Evolutionary conservation across 2,888 invertebrate species (phyloP).

Genomic region (Cataglyphis rosenhaueri): DNA sequence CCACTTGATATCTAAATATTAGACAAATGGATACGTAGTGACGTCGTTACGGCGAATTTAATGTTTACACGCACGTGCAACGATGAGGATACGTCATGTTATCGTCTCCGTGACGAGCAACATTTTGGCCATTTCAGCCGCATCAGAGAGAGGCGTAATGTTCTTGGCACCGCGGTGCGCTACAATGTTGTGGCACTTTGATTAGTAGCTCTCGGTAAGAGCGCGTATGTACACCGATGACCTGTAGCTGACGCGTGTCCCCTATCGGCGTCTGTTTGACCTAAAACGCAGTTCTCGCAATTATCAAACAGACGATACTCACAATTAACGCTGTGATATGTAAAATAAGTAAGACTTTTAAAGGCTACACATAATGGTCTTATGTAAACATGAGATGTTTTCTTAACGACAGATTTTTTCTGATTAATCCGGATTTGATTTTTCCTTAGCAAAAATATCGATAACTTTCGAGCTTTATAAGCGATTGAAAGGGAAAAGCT

Average conservation of each 20-base stretch:
- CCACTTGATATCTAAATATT: constrained; percentile 4
- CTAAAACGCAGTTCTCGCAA: constrained; percentile 48
- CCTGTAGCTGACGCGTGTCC: constrained; percentile 70
- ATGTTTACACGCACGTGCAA: constrained; percentile 4
- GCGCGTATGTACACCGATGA: constrained; percentile 51
- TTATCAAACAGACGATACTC: not conserved
- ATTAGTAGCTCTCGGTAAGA: constrained; percentile 62
- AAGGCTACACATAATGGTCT: not conserved
- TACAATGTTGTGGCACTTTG: constrained; percentile 65
- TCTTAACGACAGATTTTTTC: not conserved
- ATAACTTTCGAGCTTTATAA: not conserved
- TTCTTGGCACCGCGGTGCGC: constrained; percentile 65
- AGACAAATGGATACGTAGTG: constrained; percentile 37
- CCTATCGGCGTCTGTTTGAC: constrained; percentile 63
- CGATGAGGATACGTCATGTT: constrained; percentile 23
- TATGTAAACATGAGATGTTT: not conserved
- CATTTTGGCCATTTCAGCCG: constrained; percentile 66
- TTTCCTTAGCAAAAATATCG: not conserved
- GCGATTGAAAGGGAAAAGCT: not conserved
- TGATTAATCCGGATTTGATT: not conserved
- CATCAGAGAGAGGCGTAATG: constrained; percentile 61
- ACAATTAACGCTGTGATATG: not conserved
- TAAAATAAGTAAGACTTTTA: not conserved
- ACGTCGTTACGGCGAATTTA: constrained; percentile 10
- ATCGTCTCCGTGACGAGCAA: constrained; percentile 51